phyloP scores from a whole-genome alignment of 1,140 invertebrate species.

The Drosophila arawakana region DNA sequence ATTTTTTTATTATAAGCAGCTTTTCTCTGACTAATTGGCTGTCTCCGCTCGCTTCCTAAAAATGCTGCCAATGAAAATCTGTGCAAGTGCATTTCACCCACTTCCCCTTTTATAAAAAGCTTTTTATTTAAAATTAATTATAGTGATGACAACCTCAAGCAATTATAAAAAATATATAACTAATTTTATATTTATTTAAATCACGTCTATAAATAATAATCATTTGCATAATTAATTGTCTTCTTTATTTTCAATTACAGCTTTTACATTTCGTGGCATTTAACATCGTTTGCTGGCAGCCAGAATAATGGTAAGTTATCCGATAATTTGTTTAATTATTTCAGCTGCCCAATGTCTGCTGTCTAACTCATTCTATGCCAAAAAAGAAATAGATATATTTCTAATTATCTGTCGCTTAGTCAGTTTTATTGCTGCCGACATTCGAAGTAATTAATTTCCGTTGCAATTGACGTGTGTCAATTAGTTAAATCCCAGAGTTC shows the following conservation, averaged over 20 bases:
- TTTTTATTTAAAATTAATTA: no score
- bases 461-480: slow-evolving; percentile 69
- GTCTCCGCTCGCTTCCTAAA: neutral
- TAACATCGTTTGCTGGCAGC: slow-evolving; percentile 43
- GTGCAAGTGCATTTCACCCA: neutral
- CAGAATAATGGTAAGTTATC: slow-evolving; percentile 68
- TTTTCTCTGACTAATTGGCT: slow-evolving; percentile 5
- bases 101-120: no score
- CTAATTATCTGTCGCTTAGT: neutral
- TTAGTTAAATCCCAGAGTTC: slow-evolving; percentile 26
- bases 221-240: slow-evolving; percentile 17
- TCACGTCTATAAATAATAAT: slow-evolving; percentile 1
- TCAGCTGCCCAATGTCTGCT: slow-evolving; percentile 2
- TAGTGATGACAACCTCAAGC: no score
- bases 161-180: neutral
- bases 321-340: slow-evolving; percentile 37
- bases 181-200: neutral
- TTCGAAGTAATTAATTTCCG: slow-evolving; percentile 54
- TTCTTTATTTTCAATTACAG: slow-evolving; percentile 42
- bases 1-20: neutral
- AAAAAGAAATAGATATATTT: neutral
- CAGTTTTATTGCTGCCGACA: slow-evolving; percentile 16
- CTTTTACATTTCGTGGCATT: slow-evolving; percentile 39
- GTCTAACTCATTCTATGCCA: neutral
- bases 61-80: neutral